Evolutionary conservation across 2,888 invertebrate species (phyloP).

Genomic region (Eupithecia vulgata): DNA sequence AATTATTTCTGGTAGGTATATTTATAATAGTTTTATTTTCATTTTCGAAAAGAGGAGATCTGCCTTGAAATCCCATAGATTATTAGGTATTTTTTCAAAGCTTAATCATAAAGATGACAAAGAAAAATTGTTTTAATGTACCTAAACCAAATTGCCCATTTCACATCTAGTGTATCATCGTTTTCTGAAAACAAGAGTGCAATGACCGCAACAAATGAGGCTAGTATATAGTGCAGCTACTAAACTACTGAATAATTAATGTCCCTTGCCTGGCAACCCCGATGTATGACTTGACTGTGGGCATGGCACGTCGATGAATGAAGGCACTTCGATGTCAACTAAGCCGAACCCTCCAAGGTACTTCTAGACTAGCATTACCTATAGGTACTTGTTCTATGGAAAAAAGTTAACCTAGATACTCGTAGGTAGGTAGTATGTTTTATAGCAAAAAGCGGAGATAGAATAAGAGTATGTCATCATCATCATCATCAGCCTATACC

Average conservation of each 20-base stretch:
- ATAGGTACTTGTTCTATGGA: neutral
- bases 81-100: too few species aligned
- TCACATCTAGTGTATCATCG: neutral
- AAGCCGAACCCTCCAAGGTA: constrained; percentile 21
- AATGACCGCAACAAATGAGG: constrained; percentile 45
- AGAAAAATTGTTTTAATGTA: too few species aligned
- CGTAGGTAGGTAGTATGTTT: neutral
- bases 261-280: constrained; percentile 71
- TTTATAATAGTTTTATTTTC: too few species aligned
- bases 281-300: constrained; percentile 54
- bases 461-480: too few species aligned
- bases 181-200: constrained; percentile 29
- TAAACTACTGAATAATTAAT: constrained; percentile 67
- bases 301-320: constrained; percentile 60
- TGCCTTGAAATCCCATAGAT: too few species aligned
- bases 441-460: too few species aligned
- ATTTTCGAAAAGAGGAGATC: too few species aligned
- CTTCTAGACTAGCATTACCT: neutral
- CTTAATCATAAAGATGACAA: too few species aligned
- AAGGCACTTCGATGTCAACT: constrained; percentile 54
- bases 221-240: constrained; percentile 54
- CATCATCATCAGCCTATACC: too few species aligned
- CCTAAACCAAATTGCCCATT: too few species aligned
- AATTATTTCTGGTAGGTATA: too few species aligned
- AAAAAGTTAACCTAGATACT: neutral